Evolutionary conservation across 1,140 invertebrate genomes (phyloP).

Genomic region (Parapsyche elsis): DNA sequence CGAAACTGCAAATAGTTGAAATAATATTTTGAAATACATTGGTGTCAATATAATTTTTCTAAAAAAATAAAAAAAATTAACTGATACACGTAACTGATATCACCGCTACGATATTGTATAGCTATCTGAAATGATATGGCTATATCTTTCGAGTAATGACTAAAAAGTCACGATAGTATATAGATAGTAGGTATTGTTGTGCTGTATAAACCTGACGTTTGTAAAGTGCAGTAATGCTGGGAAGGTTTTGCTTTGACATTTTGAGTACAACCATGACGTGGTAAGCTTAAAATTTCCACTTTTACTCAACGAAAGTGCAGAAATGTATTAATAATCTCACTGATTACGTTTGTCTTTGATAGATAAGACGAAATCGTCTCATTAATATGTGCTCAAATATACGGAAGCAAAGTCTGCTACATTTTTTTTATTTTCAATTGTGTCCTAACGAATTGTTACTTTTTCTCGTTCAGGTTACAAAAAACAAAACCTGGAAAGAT

Average conservation of each 20-base stretch:
- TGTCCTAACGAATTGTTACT: constrained; percentile 4
- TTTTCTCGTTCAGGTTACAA: constrained; percentile 82
- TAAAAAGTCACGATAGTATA: constrained; percentile 15
- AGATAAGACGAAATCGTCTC: neutral
- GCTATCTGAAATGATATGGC: constrained; percentile 41
- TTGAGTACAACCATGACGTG: constrained; percentile 27
- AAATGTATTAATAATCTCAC: neutral
- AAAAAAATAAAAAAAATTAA: no score
- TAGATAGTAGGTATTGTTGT: constrained; percentile 36
- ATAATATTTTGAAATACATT: neutral
- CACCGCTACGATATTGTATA: constrained; percentile 27
- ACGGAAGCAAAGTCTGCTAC: constrained; percentile 50
- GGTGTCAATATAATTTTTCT: neutral
- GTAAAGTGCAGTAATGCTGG: constrained; percentile 55
- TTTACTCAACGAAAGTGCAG: neutral
- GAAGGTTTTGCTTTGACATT: constrained; percentile 53
- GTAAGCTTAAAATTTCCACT: neutral
- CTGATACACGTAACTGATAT: constrained; percentile 22
- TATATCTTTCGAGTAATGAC: constrained; percentile 36
- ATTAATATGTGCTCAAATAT: constrained; percentile 43
- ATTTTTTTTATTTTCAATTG: neutral
- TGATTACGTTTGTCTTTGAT: neutral
- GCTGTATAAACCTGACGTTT: constrained; percentile 24
- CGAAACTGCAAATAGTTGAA: no score
- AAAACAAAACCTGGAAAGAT: constrained; percentile 98